Evolutionary conservation across 2,113 vertebrate species (phyloP).

Genomic region (Oryzias curvinotus): DNA sequence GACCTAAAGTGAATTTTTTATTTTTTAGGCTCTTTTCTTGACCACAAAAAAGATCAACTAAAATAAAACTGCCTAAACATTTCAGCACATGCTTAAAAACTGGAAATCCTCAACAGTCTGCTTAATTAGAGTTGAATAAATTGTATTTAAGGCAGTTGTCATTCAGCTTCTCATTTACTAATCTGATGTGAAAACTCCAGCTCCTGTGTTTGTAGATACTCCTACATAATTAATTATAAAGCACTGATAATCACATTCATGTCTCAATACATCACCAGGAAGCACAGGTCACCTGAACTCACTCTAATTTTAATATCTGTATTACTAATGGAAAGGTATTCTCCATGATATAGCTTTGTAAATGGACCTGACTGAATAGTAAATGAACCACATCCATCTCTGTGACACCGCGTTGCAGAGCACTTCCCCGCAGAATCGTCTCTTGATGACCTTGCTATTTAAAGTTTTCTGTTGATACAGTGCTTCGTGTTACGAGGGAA

Average conservation of each 20-base stretch:
- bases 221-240: conserved; percentile 15
- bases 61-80: too few relatives aligned
- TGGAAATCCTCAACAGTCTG: too few relatives aligned
- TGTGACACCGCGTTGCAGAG: conserved; percentile 68
- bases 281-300: conserved; percentile 53
- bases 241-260: conserved; percentile 28
- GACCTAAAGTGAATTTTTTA: too few relatives aligned
- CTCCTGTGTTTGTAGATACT: conserved; percentile 9
- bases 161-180: neutral
- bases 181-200: neutral
- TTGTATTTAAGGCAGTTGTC: conserved; percentile 5
- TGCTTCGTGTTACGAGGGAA: conserved; percentile 40
- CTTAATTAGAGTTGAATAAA: conserved; percentile 3
- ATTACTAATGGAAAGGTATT: conserved; percentile 67
- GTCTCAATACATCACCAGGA: conserved; percentile 42
- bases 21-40: too few relatives aligned
- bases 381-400: conserved; percentile 78
- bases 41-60: too few relatives aligned
- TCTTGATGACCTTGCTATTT: conserved; percentile 71
- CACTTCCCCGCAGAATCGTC: conserved; percentile 68
- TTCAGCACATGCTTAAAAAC: too few relatives aligned
- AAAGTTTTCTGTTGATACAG: conserved; percentile 56
- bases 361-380: conserved; percentile 74
- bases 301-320: conserved; percentile 69
- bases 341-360: conserved; percentile 71